These are phyloP conservation scores for Trematomus loennbergii DNA, from an alignment of 2,113 vertebrate species.

Conservation along the genomic window DNA sequence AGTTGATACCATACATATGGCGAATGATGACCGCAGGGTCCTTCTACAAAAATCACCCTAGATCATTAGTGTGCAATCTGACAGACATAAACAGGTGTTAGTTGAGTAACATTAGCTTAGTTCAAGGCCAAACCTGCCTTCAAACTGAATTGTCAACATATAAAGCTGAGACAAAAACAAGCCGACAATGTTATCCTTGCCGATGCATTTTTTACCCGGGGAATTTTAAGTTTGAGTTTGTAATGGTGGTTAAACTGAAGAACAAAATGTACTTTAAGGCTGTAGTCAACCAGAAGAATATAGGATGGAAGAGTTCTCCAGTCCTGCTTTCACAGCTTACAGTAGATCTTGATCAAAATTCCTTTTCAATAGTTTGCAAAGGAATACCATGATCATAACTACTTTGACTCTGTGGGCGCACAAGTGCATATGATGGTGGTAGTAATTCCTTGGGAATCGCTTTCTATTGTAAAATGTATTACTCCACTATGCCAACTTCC, in stretches of 20 bases:
- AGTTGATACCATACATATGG: too few relatives aligned
- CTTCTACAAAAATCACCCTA: not conserved
- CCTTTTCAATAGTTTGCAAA: constrained; percentile 6
- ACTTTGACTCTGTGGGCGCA: constrained; percentile 12
- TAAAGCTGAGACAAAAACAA: constrained; percentile 14
- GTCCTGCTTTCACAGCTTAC: constrained; percentile 16
- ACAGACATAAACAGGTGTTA: not conserved
- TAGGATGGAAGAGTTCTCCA: not conserved
- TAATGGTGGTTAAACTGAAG: constrained; percentile 12
- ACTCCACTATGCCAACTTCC: constrained; percentile 16
- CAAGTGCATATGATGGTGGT: not conserved
- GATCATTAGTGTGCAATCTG: not conserved
- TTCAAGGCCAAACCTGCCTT: not conserved
- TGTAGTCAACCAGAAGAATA: constrained; percentile 4
- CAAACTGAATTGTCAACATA: constrained; percentile 2
- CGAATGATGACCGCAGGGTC: not conserved
- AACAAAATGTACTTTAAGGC: constrained; percentile 23
- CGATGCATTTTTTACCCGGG: not conserved
- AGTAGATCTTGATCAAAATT: constrained; percentile 27
- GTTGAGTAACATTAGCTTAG: constrained; percentile 4
- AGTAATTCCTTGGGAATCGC: constrained; percentile 8
- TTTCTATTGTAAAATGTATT: constrained; percentile 11
- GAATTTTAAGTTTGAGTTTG: constrained; percentile 5
- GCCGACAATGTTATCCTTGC: not conserved
- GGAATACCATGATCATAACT: constrained; percentile 6